These are phyloP conservation scores for Oceanodroma tethys DNA, from an alignment of 2,113 vertebrate species.

Conservation along the genomic window DNA sequence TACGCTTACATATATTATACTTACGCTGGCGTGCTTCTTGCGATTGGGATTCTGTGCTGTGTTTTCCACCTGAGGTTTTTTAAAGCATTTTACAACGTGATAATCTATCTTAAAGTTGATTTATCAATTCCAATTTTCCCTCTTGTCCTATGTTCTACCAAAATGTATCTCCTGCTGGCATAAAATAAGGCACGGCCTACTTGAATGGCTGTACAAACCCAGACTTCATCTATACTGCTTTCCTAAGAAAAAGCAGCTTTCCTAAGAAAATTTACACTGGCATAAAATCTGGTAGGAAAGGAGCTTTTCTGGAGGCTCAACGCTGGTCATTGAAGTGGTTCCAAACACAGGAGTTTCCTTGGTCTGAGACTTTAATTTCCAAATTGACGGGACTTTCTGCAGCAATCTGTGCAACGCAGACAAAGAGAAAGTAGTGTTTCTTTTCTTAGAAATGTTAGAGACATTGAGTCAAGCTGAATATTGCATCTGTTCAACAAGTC, in stretches of 20 bases:
- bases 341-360: not conserved
- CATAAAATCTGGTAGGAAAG: not conserved
- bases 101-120: not conserved
- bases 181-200: not conserved
- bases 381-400: not conserved
- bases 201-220: not conserved
- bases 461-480: not conserved
- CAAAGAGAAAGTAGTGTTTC: not conserved
- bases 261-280: not conserved
- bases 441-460: conserved; percentile 10
- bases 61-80: not conserved
- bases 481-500: conserved; percentile 2
- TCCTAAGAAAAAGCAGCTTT: not conserved
- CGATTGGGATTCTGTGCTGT: not conserved
- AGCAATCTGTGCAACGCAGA: not conserved
- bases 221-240: not conserved
- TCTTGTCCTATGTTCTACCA: not conserved
- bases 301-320: not conserved
- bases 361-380: not conserved
- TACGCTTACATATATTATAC: no score
- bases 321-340: accelerated
- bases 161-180: not conserved
- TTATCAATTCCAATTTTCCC: not conserved
- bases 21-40: not conserved
- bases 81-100: not conserved